These are phyloP conservation scores for Misgurnus anguillicaudatus DNA, from an alignment of 2,113 vertebrate species.

Conservation along the genomic window DNA sequence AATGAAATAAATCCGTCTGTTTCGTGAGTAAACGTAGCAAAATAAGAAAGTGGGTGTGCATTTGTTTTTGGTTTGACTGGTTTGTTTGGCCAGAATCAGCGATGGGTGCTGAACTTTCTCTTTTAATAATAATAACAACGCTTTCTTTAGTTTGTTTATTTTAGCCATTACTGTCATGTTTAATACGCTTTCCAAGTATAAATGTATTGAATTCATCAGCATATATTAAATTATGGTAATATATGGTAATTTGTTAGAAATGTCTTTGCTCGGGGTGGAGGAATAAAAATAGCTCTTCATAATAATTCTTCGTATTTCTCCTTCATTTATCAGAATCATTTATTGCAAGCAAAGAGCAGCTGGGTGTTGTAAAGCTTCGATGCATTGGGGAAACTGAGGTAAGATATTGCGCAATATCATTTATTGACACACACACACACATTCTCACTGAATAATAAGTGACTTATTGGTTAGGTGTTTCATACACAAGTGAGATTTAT, in stretches of 20 bases:
- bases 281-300: background rate
- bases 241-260: too few relatives aligned
- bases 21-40: background rate
- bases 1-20: background rate
- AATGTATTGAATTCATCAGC: background rate
- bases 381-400: constrained; percentile 34
- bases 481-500: background rate
- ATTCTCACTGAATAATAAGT: constrained; percentile 18
- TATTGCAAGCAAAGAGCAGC: background rate
- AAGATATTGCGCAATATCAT: constrained; percentile 12
- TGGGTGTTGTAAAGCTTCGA: constrained; percentile 35
- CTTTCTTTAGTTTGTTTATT: background rate
- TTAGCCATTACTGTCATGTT: background rate
- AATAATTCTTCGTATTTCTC: background rate
- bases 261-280: background rate
- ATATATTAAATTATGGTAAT: too few relatives aligned
- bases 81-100: background rate
- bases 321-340: constrained; percentile 7
- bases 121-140: background rate
- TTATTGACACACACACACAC: background rate
- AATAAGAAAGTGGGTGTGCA: constrained; percentile 4
- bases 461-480: constrained; percentile 7
- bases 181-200: background rate
- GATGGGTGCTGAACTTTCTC: background rate
- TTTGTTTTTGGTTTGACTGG: constrained; percentile 19